Conservation (phyloP, 2,113 vertebrate species). For the Rhinoderma darwinii region DNA sequence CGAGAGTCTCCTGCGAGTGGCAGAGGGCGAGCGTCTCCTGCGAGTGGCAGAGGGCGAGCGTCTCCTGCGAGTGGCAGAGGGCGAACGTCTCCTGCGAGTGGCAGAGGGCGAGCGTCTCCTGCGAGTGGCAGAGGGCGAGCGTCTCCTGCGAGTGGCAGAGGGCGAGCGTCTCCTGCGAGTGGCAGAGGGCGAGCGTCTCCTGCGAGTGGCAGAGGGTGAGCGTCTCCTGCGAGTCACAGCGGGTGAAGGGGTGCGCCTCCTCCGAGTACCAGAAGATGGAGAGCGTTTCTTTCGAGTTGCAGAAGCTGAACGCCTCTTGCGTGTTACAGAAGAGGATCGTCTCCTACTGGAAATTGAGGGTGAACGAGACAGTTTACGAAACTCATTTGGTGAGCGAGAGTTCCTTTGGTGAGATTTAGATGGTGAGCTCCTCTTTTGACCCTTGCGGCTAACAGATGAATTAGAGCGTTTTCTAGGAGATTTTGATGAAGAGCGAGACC, state of each 20-base stretch:
- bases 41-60: constrained; percentile 66
- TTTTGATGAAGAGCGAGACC: background rate
- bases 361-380: background rate
- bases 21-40: constrained; percentile 56
- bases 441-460: background rate
- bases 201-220: constrained; percentile 70
- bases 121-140: background rate
- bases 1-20: constrained; percentile 55
- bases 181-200: constrained; percentile 72
- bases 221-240: constrained; percentile 70
- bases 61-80: constrained; percentile 63
- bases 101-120: constrained; percentile 63
- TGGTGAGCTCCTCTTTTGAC: background rate
- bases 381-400: too few species aligned
- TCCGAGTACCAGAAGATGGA: background rate
- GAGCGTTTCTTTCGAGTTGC: background rate
- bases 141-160: constrained; percentile 60
- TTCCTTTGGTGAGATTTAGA: background rate
- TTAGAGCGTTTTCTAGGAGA: background rate
- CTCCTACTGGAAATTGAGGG: background rate
- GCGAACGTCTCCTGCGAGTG: constrained; percentile 74
- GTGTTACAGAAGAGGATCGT: constrained; percentile 63
- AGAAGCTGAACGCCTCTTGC: background rate
- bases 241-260: constrained; percentile 12
- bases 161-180: constrained; percentile 57